phyloP scores from a whole-genome alignment of 1,140 invertebrate species.

The Pogonus chalceus region DNA sequence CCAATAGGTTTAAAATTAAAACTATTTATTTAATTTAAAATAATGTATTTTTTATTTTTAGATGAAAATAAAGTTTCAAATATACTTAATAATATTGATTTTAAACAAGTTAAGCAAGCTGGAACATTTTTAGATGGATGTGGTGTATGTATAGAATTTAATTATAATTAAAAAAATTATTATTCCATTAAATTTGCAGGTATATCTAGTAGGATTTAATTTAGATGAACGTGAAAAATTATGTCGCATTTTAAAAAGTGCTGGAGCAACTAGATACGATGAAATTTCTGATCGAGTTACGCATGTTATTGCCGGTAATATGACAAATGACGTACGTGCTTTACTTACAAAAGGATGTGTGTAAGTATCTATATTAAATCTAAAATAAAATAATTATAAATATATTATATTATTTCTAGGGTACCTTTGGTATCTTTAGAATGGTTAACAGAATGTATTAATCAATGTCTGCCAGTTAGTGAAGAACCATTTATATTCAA shows the following conservation, averaged over 20 bases:
- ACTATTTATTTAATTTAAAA: too few species aligned
- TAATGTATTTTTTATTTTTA: too few species aligned
- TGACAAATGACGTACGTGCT: constrained; percentile 36
- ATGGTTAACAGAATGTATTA: constrained; percentile 68
- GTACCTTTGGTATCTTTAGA: constrained; percentile 53
- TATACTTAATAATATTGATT: constrained; percentile 45
- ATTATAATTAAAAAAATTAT: constrained; percentile 12
- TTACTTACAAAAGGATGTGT: constrained; percentile 33
- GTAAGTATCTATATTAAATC: constrained; percentile 22
- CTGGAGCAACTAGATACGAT: constrained; percentile 71
- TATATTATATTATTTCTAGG: constrained; percentile 30
- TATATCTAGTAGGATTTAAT: constrained; percentile 57
- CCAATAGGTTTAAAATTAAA: too few species aligned
- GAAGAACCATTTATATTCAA: constrained; percentile 44
- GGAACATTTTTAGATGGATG: constrained; percentile 77
- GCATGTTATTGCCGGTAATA: constrained; percentile 65
- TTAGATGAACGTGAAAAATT: constrained; percentile 59
- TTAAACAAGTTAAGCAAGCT: constrained; percentile 54
- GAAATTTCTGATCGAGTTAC: constrained; percentile 64
- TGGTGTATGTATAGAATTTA: constrained; percentile 47
- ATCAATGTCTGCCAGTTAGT: constrained; percentile 43
- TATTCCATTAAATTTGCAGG: constrained; percentile 31
- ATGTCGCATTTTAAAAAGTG: constrained; percentile 63
- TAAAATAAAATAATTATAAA: not conserved
- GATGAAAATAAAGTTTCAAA: not conserved